phyloP scores from a whole-genome alignment of 2,888 invertebrate genomes.

The Hemistola chrysoprasaria region DNA sequence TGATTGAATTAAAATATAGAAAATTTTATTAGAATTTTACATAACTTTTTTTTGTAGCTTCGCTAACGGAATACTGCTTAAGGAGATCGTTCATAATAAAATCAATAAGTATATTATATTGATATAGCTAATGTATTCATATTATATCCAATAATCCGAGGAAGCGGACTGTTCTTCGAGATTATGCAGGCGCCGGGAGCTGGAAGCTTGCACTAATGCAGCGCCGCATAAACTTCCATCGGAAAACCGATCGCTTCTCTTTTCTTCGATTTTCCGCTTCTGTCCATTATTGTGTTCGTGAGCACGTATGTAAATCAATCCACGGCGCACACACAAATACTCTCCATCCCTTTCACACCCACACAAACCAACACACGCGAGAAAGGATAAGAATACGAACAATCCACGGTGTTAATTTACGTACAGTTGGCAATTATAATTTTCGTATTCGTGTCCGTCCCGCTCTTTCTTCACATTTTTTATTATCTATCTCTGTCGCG shows the following conservation, averaged over 20 bases:
- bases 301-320: slow-evolving; percentile 72
- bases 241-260: slow-evolving; percentile 64
- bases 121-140: slow-evolving; percentile 36
- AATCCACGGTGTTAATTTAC: slow-evolving; percentile 79
- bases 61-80: no score
- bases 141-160: slow-evolving; percentile 33
- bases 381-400: slow-evolving; percentile 31
- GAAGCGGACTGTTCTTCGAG: slow-evolving; percentile 42
- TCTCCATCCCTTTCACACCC: slow-evolving; percentile 46
- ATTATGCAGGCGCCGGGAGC: no score
- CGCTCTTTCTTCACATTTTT: slow-evolving; percentile 69
- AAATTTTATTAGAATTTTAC: no score
- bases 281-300: slow-evolving; percentile 76
- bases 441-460: slow-evolving; percentile 69
- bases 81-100: no score
- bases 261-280: slow-evolving; percentile 71
- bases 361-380: slow-evolving; percentile 27
- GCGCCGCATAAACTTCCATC: slow-evolving; percentile 54
- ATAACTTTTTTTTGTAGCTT: no score
- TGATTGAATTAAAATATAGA: no score
- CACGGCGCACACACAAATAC: slow-evolving; percentile 55
- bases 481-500: slow-evolving; percentile 61
- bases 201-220: slow-evolving; percentile 34
- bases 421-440: slow-evolving; percentile 81
- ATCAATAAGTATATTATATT: no score